These are phyloP conservation scores for Aporophyla nigra DNA, from an alignment of 2,888 invertebrate species.

Conservation along the genomic window DNA sequence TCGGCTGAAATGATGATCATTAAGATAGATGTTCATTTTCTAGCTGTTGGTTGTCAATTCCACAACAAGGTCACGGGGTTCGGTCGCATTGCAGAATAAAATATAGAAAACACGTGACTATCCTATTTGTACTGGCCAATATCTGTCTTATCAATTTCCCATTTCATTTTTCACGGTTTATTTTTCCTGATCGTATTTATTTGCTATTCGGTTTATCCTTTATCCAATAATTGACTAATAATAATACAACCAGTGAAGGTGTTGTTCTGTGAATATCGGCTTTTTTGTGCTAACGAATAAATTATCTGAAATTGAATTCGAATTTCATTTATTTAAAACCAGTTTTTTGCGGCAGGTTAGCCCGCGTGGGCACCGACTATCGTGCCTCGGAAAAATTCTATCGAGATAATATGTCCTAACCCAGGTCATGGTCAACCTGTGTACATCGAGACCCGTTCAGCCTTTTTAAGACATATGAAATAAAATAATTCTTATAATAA, in stretches of 20 bases:
- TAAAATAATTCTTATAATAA: no score
- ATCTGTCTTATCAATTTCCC: slow-evolving; percentile 39
- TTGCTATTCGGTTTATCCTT: slow-evolving; percentile 13
- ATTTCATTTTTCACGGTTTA: slow-evolving; percentile 31
- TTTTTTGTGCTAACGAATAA: not conserved
- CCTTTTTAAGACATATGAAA: not conserved
- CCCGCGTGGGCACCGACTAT: not conserved
- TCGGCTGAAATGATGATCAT: no score
- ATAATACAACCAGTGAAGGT: not conserved
- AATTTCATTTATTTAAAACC: not conserved
- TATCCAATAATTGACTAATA: slow-evolving; percentile 25
- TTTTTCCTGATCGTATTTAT: slow-evolving; percentile 31
- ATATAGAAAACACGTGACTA: slow-evolving; percentile 22
- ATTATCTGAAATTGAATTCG: slow-evolving; percentile 15
- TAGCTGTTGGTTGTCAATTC: slow-evolving; percentile 38
- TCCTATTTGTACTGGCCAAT: slow-evolving; percentile 22
- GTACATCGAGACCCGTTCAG: not conserved
- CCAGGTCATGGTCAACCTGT: not conserved
- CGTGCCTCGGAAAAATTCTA: not conserved
- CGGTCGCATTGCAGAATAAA: not conserved
- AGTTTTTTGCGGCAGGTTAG: not conserved
- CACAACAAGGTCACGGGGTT: slow-evolving; percentile 17
- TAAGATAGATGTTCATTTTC: no score
- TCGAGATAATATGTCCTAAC: not conserved
- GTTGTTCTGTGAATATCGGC: slow-evolving; percentile 5